These are phyloP conservation scores for Sardinella longiceps DNA, from an alignment of 2,797 vertebrate species.

Conservation along the genomic window DNA sequence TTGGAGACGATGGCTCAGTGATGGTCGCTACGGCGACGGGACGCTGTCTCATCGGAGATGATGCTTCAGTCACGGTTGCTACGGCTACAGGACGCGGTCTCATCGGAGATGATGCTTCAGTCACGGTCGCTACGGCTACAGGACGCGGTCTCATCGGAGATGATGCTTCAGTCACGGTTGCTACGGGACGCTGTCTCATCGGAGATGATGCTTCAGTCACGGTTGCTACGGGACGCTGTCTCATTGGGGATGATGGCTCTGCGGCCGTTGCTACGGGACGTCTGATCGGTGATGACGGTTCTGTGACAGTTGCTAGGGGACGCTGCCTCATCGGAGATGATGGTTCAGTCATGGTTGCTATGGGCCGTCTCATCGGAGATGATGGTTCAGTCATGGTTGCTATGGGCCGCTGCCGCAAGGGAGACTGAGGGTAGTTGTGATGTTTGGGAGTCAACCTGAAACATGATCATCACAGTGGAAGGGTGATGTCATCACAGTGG, in stretches of 20 bases:
- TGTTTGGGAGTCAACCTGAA: slow-evolving; percentile 78
- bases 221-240: background rate
- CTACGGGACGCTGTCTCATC: background rate
- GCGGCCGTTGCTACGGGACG: no score
- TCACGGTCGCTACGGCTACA: background rate
- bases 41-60: background rate
- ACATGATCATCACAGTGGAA: slow-evolving; percentile 15
- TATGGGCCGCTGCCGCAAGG: slow-evolving; percentile 46
- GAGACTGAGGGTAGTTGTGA: slow-evolving; percentile 69
- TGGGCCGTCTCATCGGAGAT: background rate
- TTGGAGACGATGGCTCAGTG: background rate
- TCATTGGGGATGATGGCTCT: no score
- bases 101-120: background rate
- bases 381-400: background rate
- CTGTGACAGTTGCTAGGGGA: no score
- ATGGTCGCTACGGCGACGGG: background rate
- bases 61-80: background rate
- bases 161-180: background rate
- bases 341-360: background rate
- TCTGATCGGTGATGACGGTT: no score
- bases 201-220: background rate
- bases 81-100: background rate
- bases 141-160: background rate
- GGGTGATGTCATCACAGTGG: no score
- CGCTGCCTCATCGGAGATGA: no score